Evolutionary conservation across 2,888 invertebrate species (phyloP), one percentile per base, ranked within the genome.

Genomic region (Idaea dimidiata): DNA sequence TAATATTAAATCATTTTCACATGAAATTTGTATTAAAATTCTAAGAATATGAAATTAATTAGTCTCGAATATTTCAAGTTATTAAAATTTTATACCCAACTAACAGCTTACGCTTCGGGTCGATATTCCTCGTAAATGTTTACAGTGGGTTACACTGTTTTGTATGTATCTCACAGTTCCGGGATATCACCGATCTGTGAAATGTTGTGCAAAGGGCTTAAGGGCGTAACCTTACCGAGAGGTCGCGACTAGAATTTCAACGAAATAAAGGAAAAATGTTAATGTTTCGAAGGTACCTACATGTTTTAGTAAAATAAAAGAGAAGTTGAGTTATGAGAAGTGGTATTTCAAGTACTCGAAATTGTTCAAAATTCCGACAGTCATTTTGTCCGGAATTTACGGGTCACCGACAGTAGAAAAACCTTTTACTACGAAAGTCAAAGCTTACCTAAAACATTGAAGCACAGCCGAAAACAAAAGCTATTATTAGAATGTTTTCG

Each of bases 301-400:
- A 43, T 43, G 43, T 43, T 43, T 43, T 43, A 43, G 8, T 43
- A 43, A 43, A 43, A 55, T 55, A 55, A 55, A 16, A 17, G 16
- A 55, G 17, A 55, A 55, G 0, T 18, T 17, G 56, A 56, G 18
- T 56, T 56, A 56, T 56, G 56, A 56, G 56, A 17, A 17, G 56
- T 56, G 18, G 56, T 56, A 56, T 18, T 56, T 17, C 18, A 56
- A 56, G 18, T 18, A 17, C 7, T 14, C 17, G 17, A 56, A 56
- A 56, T 56, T 17, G 56, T 56, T 56, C 14, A 56, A 56, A 56
- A 56, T 56, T 56, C 18, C 14, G 18, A 17, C 56, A 56, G 18
- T 5, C 18, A 56, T 56, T 18, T 17, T 18, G 56, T 18, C 17
- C 17, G 17, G 17, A 54, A 54, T 54, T 54, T 17, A 17, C 54